Evolutionary conservation across 2,888 invertebrate genomes (phyloP).

Genomic region (Brenthis hecate): DNA sequence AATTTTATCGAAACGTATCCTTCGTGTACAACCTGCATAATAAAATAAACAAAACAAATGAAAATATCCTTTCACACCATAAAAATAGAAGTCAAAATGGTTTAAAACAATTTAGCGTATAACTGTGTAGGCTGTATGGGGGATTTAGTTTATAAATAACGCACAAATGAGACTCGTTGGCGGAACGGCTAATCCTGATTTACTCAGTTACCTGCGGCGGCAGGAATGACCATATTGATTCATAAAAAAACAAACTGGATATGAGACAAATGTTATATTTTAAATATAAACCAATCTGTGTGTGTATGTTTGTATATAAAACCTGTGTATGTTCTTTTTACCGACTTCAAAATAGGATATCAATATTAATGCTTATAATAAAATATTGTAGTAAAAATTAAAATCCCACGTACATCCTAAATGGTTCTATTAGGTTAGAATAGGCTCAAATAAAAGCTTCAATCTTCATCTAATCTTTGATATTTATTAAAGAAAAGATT

Average conservation of each 20-base stretch:
- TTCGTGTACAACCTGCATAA: constrained; percentile 34
- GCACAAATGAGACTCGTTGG: constrained; percentile 70
- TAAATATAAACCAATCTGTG: not conserved
- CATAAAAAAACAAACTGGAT: constrained; percentile 29
- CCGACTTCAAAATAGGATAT: too few relatives aligned
- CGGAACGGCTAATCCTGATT: constrained; percentile 73
- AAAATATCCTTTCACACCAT: not conserved
- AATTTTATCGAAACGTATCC: constrained; percentile 54
- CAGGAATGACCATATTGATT: constrained; percentile 49
- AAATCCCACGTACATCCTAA: too few relatives aligned
- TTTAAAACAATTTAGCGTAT: not conserved
- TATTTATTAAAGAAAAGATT: too few relatives aligned
- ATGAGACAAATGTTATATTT: constrained; percentile 9
- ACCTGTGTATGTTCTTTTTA: too few relatives aligned
- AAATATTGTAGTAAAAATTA: too few relatives aligned
- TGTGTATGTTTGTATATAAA: too few relatives aligned
- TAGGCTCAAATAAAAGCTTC: too few relatives aligned
- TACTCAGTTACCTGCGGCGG: constrained; percentile 63
- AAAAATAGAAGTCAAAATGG: not conserved
- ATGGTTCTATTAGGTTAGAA: too few relatives aligned
- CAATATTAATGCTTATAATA: too few relatives aligned
- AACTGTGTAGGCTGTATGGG: constrained; percentile 22
- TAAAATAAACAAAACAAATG: not conserved
- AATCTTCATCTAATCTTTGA: too few relatives aligned
- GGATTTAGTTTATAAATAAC: constrained; percentile 68